Evolutionary conservation across 2,888 invertebrate species (phyloP).

Genomic region (Encarsia formosa): DNA sequence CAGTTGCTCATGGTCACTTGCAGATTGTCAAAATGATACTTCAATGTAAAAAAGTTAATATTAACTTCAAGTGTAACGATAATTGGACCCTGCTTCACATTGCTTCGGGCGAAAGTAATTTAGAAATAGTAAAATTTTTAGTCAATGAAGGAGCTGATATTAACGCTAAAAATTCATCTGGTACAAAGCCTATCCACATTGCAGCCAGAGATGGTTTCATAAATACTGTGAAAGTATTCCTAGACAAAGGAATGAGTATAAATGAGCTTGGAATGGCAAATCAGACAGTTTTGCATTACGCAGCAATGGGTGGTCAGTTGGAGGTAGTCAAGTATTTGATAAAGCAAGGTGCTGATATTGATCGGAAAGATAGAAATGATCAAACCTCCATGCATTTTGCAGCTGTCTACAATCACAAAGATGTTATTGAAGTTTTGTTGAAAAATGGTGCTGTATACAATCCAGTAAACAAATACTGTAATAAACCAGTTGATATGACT

Average conservation of each 20-base stretch:
- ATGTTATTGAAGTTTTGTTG: conserved; percentile 25
- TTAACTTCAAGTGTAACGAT: conserved; percentile 5
- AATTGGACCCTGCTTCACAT: conserved; percentile 26
- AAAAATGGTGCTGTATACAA: conserved; percentile 30
- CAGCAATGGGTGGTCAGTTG: not conserved
- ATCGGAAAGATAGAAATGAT: not conserved
- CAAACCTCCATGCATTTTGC: not conserved
- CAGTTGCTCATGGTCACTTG: conserved; percentile 21
- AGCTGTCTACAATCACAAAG: not conserved
- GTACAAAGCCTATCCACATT: conserved; percentile 8
- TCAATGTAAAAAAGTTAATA: conserved; percentile 5
- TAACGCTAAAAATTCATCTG: conserved; percentile 9
- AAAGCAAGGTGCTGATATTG: not conserved
- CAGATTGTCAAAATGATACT: conserved; percentile 21
- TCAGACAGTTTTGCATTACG: not conserved
- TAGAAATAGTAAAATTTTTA: conserved; percentile 8
- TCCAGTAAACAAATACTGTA: conserved; percentile 23
- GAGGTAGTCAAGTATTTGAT: conserved; percentile 1
- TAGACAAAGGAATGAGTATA: not conserved
- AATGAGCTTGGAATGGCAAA: not conserved
- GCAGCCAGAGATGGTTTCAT: not conserved
- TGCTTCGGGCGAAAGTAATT: conserved; percentile 27
- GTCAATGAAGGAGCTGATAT: conserved; percentile 20
- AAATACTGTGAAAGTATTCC: not conserved
- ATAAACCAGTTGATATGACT: conserved; percentile 30